Conservation (phyloP, 2,888 invertebrate genomes). For the Taenaris catops region DNA sequence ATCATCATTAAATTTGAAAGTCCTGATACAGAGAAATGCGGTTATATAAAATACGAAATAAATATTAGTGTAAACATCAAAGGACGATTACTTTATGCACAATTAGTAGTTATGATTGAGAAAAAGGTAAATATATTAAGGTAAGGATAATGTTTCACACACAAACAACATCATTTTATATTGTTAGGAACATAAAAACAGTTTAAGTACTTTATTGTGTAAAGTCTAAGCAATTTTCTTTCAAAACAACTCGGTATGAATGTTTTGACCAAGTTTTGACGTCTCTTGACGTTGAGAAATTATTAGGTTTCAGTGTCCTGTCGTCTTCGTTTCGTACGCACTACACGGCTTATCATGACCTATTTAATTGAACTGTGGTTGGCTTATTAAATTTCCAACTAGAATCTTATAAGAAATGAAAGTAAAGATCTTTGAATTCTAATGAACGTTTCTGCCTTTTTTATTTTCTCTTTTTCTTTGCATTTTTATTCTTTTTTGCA, state of each 20-base stretch:
- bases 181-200: conserved; percentile 16
- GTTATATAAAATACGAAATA: too few species aligned
- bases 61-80: too few species aligned
- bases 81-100: too few species aligned
- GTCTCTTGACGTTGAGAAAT: conserved; percentile 31
- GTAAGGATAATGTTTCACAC: conserved; percentile 32
- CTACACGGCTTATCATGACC: conserved; percentile 19
- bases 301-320: too few species aligned
- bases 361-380: conserved; percentile 23
- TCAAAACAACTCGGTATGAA: conserved; percentile 49
- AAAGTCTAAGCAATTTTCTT: conserved; percentile 29
- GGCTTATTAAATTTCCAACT: conserved; percentile 27
- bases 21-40: too few species aligned
- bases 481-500: too few species aligned
- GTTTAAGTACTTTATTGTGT: conserved; percentile 18
- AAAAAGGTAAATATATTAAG: too few species aligned
- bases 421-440: too few species aligned
- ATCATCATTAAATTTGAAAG: too few species aligned
- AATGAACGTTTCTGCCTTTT: too few species aligned
- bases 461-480: too few species aligned
- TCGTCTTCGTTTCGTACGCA: conserved; percentile 23
- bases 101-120: too few species aligned
- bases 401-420: conserved; percentile 19
- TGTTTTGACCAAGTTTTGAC: conserved; percentile 56
- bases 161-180: conserved; percentile 27